Evolutionary conservation across 2,888 invertebrate species (phyloP).

Genomic region (Acanthoscelides obtectus): DNA sequence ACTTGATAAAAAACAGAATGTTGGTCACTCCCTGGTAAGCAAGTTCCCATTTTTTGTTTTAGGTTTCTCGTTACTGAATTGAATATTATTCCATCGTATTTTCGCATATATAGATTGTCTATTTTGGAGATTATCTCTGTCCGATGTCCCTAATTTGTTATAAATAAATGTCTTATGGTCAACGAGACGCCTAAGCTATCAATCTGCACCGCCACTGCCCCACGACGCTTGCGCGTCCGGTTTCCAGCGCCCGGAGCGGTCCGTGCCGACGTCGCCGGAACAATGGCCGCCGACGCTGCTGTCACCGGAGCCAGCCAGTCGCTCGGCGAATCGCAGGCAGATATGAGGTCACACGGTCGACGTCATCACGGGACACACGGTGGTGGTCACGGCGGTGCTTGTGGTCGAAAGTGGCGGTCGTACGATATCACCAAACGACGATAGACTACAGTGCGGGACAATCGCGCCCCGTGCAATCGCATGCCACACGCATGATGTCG

Average conservation of each 20-base stretch:
- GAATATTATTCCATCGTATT: no score
- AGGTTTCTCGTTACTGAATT: no score
- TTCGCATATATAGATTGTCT: no score
- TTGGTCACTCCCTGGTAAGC: no score
- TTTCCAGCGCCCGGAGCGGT: neutral
- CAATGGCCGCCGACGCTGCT: neutral
- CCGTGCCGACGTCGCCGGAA: neutral
- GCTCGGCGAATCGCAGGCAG: neutral
- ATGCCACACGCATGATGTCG: slow-evolving; percentile 19
- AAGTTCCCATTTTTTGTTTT: no score
- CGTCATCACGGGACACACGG: neutral
- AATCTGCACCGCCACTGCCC: neutral
- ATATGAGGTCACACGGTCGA: neutral
- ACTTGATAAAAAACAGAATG: no score
- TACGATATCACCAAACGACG: neutral
- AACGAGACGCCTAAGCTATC: no score
- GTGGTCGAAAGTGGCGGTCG: neutral
- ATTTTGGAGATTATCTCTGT: no score
- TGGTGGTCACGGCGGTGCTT: neutral
- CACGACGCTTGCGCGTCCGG: neutral
- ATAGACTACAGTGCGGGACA: neutral
- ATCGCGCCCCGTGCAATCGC: neutral
- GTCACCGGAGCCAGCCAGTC: neutral
- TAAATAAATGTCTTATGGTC: no score
- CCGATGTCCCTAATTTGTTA: no score